Percentiles rank a stretch among this genome's conserved stretches.
These are phyloP conservation scores for Exaiptasia diaphana DNA, from an alignment of 64 coral and sea anemone species.

Conservation along the genomic window DNA sequence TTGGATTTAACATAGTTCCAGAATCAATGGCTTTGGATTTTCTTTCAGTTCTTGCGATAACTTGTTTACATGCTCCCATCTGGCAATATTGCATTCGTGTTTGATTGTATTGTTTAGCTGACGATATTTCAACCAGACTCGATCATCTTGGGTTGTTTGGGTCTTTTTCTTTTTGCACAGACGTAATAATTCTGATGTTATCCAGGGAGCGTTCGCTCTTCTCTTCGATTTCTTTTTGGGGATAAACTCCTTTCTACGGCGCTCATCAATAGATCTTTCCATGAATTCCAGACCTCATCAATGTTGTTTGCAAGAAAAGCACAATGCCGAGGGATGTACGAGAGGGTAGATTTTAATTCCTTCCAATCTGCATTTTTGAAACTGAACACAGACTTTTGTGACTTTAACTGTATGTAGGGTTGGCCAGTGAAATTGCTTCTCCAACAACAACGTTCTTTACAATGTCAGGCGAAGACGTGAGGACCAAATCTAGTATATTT, in stretches of 20 bases:
- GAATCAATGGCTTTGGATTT: conserved; percentile 47
- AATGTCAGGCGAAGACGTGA: conserved; percentile 15
- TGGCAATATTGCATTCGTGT: not conserved
- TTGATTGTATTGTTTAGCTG: conserved; percentile 14
- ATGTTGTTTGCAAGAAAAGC: conserved; percentile 12
- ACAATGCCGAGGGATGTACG: not conserved
- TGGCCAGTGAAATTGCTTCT: conserved; percentile 24
- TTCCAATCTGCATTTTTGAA: conserved; percentile 19
- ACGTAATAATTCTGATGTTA: conserved; percentile 14
- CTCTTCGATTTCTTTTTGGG: too few relatives aligned
- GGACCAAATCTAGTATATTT: conserved; percentile 44
- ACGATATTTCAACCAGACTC: conserved; percentile 7
- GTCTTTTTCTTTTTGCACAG: conserved; percentile 29
- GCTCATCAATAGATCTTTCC: conserved; percentile 9
- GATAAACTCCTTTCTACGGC: conserved; percentile 16
- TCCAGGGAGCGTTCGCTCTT: conserved; percentile 39
- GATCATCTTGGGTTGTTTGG: not conserved
- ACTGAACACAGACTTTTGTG: not conserved
- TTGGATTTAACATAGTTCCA: conserved; percentile 49
- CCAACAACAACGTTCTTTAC: conserved; percentile 27
- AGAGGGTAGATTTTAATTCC: not conserved
- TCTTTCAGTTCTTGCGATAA: conserved; percentile 34
- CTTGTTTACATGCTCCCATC: conserved; percentile 1
- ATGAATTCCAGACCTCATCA: conserved; percentile 5
- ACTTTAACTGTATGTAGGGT: not conserved